These are phyloP conservation scores for Anodontia alba DNA, from an alignment of 2,888 invertebrate species.

Conservation along the genomic window DNA sequence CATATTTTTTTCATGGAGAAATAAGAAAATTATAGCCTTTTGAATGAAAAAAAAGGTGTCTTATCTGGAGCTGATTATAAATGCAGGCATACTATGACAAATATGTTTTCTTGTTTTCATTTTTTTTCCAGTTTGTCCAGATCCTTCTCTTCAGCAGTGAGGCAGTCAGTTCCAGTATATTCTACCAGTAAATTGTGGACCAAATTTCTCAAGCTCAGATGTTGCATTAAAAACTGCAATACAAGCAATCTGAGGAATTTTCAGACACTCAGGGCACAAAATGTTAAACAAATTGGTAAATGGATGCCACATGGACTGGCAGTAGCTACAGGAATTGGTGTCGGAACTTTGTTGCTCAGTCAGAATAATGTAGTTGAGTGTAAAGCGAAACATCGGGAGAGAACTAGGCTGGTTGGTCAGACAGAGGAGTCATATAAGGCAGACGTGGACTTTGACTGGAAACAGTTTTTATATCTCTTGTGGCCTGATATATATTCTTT, in stretches of 20 bases:
- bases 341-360: background rate
- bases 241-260: background rate
- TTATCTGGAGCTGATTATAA: no score
- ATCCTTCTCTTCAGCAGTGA: background rate
- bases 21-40: no score
- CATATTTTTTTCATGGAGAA: no score
- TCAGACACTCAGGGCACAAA: background rate
- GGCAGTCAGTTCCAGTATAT: background rate
- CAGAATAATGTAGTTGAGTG: background rate
- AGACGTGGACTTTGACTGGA: conserved; percentile 91
- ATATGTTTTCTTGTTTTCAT: background rate
- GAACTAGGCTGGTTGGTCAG: conserved; percentile 26
- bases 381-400: background rate
- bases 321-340: background rate
- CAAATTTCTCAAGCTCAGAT: background rate
- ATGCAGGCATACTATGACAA: no score
- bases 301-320: background rate
- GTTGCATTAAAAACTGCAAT: background rate
- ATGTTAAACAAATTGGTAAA: background rate
- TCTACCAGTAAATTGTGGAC: background rate
- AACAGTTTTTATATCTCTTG: conserved; percentile 90
- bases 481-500: conserved; percentile 92
- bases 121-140: background rate
- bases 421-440: conserved; percentile 31
- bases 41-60: no score